Conservation (phyloP, 2,888 invertebrate species). For the Athalia circularis region DNA sequence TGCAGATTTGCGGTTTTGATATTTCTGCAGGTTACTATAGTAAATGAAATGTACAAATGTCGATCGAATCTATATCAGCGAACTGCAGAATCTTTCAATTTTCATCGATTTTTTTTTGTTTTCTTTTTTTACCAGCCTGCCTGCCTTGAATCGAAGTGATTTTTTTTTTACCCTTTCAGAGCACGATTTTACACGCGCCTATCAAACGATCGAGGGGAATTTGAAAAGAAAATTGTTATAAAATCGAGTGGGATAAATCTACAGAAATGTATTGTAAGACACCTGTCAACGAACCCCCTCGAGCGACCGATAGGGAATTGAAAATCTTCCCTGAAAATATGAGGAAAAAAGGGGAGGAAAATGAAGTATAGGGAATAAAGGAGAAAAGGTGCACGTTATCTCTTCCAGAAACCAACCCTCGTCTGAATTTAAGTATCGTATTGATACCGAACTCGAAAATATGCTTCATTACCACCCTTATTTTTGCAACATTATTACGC, state of each 20-base stretch:
- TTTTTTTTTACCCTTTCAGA: too few relatives aligned
- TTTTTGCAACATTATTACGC: neutral
- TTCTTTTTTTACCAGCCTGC: too few relatives aligned
- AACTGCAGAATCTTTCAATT: too few relatives aligned
- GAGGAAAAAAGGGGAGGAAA: neutral
- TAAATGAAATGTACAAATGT: too few relatives aligned
- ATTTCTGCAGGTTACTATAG: too few relatives aligned
- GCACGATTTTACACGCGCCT: too few relatives aligned
- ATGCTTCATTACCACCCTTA: slow-evolving; percentile 14
- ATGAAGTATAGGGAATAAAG: too few relatives aligned
- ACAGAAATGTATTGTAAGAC: neutral
- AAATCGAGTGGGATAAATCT: neutral
- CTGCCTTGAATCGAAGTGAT: too few relatives aligned
- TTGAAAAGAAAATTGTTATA: neutral
- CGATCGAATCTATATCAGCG: too few relatives aligned
- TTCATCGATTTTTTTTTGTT: too few relatives aligned
- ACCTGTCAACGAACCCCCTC: neutral
- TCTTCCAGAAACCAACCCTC: neutral
- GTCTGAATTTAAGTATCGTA: neutral
- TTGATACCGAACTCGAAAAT: neutral
- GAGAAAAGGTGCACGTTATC: neutral
- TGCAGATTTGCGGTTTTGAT: too few relatives aligned
- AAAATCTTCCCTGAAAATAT: neutral
- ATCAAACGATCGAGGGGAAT: too few relatives aligned
- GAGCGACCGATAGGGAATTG: neutral